Evolutionary conservation across 2,113 vertebrate genomes (phyloP).

Genomic region (Peromyscus californicus): DNA sequence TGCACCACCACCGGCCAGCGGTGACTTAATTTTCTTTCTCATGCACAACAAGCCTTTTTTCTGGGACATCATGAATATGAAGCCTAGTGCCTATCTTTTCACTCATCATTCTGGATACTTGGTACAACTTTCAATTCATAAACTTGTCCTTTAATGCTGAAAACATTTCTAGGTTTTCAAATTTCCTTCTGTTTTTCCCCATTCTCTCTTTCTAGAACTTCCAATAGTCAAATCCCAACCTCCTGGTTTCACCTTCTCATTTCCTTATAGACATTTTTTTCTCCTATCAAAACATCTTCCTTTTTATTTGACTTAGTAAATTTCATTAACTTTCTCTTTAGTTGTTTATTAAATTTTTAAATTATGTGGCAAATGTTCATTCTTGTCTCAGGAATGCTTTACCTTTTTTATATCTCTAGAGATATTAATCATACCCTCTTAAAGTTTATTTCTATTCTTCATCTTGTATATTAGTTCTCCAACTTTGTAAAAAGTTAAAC

Average conservation of each 20-base stretch:
- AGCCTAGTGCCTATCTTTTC: not conserved
- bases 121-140: not conserved
- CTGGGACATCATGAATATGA: not conserved
- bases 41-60: not conserved
- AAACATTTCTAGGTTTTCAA: not conserved
- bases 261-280: not conserved
- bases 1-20: not conserved
- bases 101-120: not conserved
- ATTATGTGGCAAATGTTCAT: not conserved
- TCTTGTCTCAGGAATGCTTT: not conserved
- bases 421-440: not conserved
- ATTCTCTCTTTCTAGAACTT: not conserved
- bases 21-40: not conserved
- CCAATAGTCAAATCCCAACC: not conserved
- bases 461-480: not conserved
- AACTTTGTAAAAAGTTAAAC: not conserved
- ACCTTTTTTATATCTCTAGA: not conserved
- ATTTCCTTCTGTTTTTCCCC: not conserved
- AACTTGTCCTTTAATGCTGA: not conserved
- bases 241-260: not conserved
- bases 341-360: conserved; percentile 6
- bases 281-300: not conserved
- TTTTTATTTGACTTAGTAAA: conserved; percentile 19
- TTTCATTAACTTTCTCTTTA: conserved; percentile 23
- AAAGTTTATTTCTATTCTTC: not conserved